A percentile compares a stretch with the other conserved stretches of the same genome.
Evolutionary conservation across 2,113 vertebrate genomes (phyloP).

Genomic region (Triplophysa dalaica): DNA sequence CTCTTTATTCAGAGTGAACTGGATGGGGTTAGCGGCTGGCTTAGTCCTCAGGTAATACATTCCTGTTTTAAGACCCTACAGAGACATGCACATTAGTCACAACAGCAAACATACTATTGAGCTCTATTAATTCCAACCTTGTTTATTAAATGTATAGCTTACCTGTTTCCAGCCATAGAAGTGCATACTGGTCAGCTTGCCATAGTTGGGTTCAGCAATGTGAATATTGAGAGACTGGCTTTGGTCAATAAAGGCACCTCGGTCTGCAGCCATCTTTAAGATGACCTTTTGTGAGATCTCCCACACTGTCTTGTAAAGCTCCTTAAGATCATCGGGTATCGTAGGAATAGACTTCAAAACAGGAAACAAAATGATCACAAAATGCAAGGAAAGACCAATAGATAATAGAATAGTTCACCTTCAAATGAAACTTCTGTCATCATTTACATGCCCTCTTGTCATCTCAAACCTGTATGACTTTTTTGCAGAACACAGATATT

Average conservation of each 20-base stretch:
- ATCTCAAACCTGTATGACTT: no score
- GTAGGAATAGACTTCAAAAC: slow-evolving; percentile 72
- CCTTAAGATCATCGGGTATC: slow-evolving; percentile 89
- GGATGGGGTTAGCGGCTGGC: slow-evolving; percentile 94
- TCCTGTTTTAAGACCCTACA: slow-evolving; percentile 92
- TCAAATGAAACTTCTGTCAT: no score
- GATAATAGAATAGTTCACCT: no score
- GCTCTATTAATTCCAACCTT: not conserved
- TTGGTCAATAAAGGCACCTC: slow-evolving; percentile 95
- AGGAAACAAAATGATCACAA: not conserved
- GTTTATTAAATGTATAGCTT: not conserved
- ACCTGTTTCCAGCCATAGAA: slow-evolving; percentile 98
- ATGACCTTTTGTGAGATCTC: slow-evolving; percentile 94
- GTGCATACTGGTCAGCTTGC: slow-evolving; percentile 98
- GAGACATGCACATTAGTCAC: not conserved
- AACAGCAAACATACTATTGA: not conserved
- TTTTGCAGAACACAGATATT: no score
- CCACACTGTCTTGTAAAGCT: slow-evolving; percentile 97
- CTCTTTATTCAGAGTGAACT: slow-evolving; percentile 96
- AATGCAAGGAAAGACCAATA: not conserved
- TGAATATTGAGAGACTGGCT: slow-evolving; percentile 98
- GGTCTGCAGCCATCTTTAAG: slow-evolving; percentile 93
- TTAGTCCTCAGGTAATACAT: slow-evolving; percentile 97
- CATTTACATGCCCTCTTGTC: no score
- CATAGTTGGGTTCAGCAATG: slow-evolving; percentile 94